Conservation (phyloP, 2,113 vertebrate species). For the Leptosomus discolor region DNA sequence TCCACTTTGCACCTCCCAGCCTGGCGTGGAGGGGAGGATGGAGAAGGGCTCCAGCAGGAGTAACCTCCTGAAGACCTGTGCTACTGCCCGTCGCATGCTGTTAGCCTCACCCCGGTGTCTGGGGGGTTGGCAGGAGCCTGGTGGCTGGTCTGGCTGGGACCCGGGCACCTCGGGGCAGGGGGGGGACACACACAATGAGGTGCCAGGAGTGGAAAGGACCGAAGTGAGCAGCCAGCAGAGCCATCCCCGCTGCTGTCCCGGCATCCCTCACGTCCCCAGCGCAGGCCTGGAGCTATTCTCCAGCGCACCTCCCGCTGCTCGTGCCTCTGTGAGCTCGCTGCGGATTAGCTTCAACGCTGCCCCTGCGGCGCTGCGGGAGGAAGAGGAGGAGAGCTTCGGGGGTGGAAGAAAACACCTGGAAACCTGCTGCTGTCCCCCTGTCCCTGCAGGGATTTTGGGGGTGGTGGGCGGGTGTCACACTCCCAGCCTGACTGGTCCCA, state of each 20-base stretch:
- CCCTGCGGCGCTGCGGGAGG: accelerated
- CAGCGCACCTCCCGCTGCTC: not conserved
- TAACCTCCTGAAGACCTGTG: not conserved
- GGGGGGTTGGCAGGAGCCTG: not conserved
- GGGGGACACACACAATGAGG: no score
- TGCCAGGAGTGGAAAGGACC: no score
- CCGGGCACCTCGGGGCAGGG: accelerated
- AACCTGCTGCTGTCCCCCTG: accelerated
- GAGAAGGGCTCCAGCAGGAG: not conserved
- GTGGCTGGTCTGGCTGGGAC: not conserved
- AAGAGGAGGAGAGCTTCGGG: not conserved
- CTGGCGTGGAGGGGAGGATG: accelerated
- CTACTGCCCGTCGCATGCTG: not conserved
- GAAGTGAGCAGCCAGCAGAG: not conserved
- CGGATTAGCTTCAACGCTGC: not conserved
- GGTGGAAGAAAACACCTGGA: not conserved
- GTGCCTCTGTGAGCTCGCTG: accelerated
- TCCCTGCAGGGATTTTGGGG: not conserved
- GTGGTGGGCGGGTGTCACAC: accelerated
- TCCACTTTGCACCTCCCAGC: accelerated
- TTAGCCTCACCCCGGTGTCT: not conserved
- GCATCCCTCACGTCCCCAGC: not conserved
- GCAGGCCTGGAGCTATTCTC: not conserved
- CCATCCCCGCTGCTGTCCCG: not conserved
- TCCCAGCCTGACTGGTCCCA: not conserved